These are phyloP conservation scores for Drosophila neotestacea DNA, from an alignment of 2,888 invertebrate species.

Conservation along the genomic window DNA sequence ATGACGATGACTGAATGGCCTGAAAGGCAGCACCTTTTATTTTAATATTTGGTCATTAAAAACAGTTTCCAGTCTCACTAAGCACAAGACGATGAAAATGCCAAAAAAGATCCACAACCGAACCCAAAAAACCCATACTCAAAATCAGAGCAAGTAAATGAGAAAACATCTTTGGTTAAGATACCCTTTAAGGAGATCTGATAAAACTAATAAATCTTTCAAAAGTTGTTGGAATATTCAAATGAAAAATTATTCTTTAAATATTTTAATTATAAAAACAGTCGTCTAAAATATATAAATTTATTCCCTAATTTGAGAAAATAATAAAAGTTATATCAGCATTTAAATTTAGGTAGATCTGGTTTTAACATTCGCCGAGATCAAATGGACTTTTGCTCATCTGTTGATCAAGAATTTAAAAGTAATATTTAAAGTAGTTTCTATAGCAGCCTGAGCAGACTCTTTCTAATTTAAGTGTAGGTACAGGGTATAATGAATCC, in stretches of 20 bases:
- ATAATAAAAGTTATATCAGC: background rate
- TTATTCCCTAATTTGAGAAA: too few relatives aligned
- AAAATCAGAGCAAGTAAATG: slow-evolving; percentile 4
- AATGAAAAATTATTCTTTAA: background rate
- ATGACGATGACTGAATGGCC: slow-evolving; percentile 17
- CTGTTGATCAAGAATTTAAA: too few relatives aligned
- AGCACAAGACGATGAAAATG: slow-evolving; percentile 35
- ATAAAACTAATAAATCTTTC: background rate
- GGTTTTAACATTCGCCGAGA: too few relatives aligned
- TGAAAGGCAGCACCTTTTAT: slow-evolving; percentile 70
- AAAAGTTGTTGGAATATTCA: background rate
- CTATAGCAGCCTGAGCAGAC: background rate
- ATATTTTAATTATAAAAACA: background rate
- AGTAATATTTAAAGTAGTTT: too few relatives aligned
- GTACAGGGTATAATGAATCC: slow-evolving; percentile 34
- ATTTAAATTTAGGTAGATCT: too few relatives aligned
- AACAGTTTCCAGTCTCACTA: slow-evolving; percentile 60
- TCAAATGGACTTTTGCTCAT: too few relatives aligned
- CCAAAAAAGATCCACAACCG: slow-evolving; percentile 16
- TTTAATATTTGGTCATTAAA: slow-evolving; percentile 78
- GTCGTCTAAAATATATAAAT: too few relatives aligned
- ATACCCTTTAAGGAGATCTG: background rate
- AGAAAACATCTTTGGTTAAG: background rate
- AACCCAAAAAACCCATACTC: slow-evolving; percentile 7
- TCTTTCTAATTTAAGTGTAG: background rate